Conservation (phyloP, 2,113 vertebrate species). For the Mastomys coucha region DNA sequence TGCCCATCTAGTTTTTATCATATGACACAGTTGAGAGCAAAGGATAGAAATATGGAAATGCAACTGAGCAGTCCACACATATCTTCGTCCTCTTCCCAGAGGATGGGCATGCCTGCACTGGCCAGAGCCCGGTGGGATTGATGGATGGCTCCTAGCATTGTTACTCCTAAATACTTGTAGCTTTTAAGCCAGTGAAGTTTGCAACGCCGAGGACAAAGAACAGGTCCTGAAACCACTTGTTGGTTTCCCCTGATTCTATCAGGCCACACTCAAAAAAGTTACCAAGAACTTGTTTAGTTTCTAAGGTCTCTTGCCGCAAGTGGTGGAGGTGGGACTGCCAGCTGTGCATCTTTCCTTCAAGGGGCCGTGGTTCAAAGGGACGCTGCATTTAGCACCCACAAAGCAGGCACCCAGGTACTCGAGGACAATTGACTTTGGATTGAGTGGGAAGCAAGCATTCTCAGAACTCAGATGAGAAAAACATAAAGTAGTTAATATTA, state of each 20-base stretch:
- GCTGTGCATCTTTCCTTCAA: not conserved
- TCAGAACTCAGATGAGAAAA: slow-evolving; percentile 82
- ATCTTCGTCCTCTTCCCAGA: not conserved
- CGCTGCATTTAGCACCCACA: not conserved
- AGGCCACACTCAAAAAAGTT: not conserved
- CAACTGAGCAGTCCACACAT: fast-evolving
- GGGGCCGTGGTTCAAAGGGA: not conserved
- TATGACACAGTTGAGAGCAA: not conserved
- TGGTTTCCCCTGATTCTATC: fast-evolving
- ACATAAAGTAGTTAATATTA: slow-evolving; percentile 88
- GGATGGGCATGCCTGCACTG: fast-evolving
- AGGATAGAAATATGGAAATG: too few relatives aligned
- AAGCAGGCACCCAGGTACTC: not conserved
- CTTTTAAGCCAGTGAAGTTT: not conserved
- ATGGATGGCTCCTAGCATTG: not conserved
- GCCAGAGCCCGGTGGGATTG: not conserved
- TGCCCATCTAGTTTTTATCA: not conserved
- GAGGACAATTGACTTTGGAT: slow-evolving; percentile 85
- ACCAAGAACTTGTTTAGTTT: not conserved
- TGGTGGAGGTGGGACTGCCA: not conserved
- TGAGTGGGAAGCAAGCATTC: slow-evolving; percentile 55
- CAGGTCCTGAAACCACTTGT: fast-evolving
- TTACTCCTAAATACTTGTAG: not conserved
- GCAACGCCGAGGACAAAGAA: not conserved
- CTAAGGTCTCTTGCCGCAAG: not conserved